These are phyloP conservation scores for Notolepis coatsorum DNA, from an alignment of 2,797 vertebrate genomes.

Conservation along the genomic window DNA sequence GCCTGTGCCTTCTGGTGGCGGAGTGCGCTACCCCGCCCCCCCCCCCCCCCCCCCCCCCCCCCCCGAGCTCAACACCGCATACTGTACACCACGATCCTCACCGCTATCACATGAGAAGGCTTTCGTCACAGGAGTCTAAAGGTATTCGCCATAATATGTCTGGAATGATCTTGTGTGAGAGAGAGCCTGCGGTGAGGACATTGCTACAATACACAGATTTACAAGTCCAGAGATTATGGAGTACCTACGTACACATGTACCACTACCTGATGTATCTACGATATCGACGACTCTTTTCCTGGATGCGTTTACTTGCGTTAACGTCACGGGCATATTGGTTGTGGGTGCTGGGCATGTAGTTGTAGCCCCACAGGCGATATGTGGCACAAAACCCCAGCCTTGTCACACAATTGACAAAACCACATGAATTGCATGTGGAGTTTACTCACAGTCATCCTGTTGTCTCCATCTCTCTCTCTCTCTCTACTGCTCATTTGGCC, in stretches of 20 bases:
- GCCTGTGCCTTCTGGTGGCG: conserved; percentile 43
- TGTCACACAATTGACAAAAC: conserved; percentile 5
- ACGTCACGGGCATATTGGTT: background rate
- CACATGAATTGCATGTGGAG: background rate
- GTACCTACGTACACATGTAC: background rate
- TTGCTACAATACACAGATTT: conserved; percentile 12
- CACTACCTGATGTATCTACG: background rate
- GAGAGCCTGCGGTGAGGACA: background rate
- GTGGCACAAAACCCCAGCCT: background rate
- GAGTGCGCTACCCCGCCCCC: conserved; percentile 11
- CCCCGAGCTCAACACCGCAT: conserved; percentile 22
- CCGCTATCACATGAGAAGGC: conserved; percentile 39
- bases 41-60: background rate
- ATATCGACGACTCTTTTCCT: background rate
- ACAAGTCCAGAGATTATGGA: conserved; percentile 16
- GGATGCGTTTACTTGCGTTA: background rate
- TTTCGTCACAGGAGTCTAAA: conserved; percentile 34
- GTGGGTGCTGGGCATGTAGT: background rate
- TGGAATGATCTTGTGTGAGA: background rate
- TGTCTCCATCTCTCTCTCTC: conserved; percentile 39
- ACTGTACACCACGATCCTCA: conserved; percentile 53
- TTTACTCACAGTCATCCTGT: conserved; percentile 27
- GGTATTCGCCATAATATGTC: background rate
- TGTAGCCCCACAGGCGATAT: background rate
- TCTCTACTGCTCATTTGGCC: conserved; percentile 41